Base-by-base conservation (phyloP, 2,797 vertebrate species). In the Chelon auratus region DNA sequence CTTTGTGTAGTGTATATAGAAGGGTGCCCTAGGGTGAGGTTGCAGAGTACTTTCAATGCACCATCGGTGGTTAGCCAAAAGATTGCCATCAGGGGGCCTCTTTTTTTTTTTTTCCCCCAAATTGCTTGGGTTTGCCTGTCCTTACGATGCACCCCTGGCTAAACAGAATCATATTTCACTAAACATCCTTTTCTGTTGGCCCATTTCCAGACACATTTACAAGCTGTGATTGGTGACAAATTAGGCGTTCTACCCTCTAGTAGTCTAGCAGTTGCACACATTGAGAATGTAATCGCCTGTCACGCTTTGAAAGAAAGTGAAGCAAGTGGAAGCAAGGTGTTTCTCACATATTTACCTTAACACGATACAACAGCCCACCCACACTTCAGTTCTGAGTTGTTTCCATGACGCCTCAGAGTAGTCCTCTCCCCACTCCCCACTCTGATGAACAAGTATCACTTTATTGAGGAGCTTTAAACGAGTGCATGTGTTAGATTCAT, bases 331-430 rank as follows among this genome's bases (percentile, higher is more conserved):
- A 26, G 22, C 71, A 58, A 66, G 75, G 65, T 18, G 72, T 57
- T 77, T 77, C 48, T 60, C 20, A 24, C 33, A 43, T 64, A 72
- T 81, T 33, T 59, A 72, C 54, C 51, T 50, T 60, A 73, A 78
- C 85, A 80, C 86, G 80, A 75, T 84, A 42, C 80, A 72, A 79
- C 90, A 86, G 78, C 81, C 84, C 78, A 76, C 73, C 72, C 43
- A 24, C 48, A 40, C 5, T 68, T 79, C 53, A 33, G 62, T 61
- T 52, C 17, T 39, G 20, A 76, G 75, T 51, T 18, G 24, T 71
- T 64, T 63, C 36, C 45, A 43, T 14, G 36, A 33, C 45, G 63
- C 24, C 66, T 66, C 9, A 17, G 7, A 68, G 30, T 69, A 22
- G 55, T 68, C 60, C 75, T 65, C 45, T 50, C 43, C 17, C 71